These are phyloP conservation scores for Popillia japonica DNA, from an alignment of 1,140 invertebrate genomes.

Conservation along the genomic window DNA sequence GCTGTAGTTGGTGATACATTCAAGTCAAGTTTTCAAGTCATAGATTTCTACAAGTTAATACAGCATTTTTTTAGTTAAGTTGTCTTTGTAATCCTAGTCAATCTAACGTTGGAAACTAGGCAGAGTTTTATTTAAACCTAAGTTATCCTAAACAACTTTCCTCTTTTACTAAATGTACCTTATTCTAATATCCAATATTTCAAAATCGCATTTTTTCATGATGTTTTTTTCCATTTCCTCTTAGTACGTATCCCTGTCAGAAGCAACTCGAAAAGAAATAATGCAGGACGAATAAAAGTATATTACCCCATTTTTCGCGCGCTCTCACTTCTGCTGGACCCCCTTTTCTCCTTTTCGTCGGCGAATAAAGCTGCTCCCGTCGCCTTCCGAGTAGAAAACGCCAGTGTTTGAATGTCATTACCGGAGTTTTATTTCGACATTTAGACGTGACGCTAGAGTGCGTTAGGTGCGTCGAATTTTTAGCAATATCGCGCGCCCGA, in stretches of 20 bases:
- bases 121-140: too few relatives aligned
- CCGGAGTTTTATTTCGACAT: conserved; percentile 31
- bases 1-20: too few relatives aligned
- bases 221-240: not conserved
- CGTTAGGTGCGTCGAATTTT: conserved; percentile 26
- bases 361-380: conserved; percentile 2
- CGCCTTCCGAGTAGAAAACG: not conserved
- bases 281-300: conserved; percentile 21
- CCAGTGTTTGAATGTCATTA: conserved; percentile 32
- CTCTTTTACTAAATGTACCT: too few relatives aligned
- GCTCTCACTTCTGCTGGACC: not conserved
- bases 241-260: conserved; percentile 9
- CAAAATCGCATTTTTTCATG: conserved; percentile 1
- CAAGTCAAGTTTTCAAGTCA: too few relatives aligned
- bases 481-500: not conserved
- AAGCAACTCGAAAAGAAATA: conserved; percentile 21
- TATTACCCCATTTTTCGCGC: conserved; percentile 24
- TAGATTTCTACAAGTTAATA: too few relatives aligned
- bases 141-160: too few relatives aligned
- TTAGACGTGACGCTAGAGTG: conserved; percentile 28
- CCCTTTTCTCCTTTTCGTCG: not conserved
- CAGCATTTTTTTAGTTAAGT: too few relatives aligned
- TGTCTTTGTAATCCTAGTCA: too few relatives aligned
- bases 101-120: too few relatives aligned
- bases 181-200: not conserved